Evolutionary conservation across 2,113 vertebrate species (phyloP).

Genomic region (Leuciscus idus): DNA sequence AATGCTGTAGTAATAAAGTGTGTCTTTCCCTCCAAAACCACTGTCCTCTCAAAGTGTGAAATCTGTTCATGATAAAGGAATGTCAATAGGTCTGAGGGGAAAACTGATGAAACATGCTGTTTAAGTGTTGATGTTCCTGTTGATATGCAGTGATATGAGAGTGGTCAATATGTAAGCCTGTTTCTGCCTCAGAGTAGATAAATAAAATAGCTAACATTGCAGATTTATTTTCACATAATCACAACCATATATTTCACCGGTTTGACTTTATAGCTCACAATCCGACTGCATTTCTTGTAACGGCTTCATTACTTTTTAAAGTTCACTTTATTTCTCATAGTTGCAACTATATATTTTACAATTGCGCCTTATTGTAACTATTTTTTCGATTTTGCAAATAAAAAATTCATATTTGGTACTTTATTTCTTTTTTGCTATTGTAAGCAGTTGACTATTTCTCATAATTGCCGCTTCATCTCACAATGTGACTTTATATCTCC

Average conservation of each 20-base stretch:
- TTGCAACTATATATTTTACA: neutral
- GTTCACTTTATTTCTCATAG: too few relatives aligned
- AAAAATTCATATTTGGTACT: neutral
- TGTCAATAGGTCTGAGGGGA: slow-evolving; percentile 40
- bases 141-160: slow-evolving; percentile 23
- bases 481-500: neutral
- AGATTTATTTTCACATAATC: neutral
- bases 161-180: slow-evolving; percentile 5
- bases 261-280: too few relatives aligned
- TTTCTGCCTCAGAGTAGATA: neutral
- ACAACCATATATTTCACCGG: neutral
- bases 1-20: slow-evolving; percentile 59
- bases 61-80: slow-evolving; percentile 46
- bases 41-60: slow-evolving; percentile 40
- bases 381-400: neutral
- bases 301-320: too few relatives aligned
- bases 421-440: neutral
- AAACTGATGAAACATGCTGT: slow-evolving; percentile 32
- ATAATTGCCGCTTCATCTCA: neutral
- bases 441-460: neutral
- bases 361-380: neutral
- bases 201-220: too few relatives aligned
- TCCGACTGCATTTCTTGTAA: too few relatives aligned
- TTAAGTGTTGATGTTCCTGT: slow-evolving; percentile 12
- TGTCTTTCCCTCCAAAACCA: slow-evolving; percentile 35